These are phyloP conservation scores for Chrysemys picta DNA, from an alignment of 2,113 vertebrate species.

Conservation along the genomic window DNA sequence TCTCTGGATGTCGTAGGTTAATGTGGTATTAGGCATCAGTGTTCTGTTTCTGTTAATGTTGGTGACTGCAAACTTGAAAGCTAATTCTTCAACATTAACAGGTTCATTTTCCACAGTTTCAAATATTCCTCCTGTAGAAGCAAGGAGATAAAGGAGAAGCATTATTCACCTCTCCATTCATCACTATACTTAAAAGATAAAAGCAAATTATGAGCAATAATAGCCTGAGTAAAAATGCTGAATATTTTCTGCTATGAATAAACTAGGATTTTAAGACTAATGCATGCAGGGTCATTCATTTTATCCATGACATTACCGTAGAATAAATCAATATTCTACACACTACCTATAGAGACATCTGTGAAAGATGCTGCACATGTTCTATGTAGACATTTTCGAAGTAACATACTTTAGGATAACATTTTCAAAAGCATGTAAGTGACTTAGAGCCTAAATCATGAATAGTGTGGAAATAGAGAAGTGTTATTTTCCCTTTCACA, in stretches of 20 bases:
- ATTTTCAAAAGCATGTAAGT: neutral
- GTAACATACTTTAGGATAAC: neutral
- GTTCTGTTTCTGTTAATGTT: conserved; percentile 98
- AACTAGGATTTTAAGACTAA: neutral
- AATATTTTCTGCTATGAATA: neutral
- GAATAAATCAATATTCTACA: neutral
- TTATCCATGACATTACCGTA: neutral
- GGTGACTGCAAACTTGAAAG: conserved; percentile 98
- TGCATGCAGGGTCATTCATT: neutral
- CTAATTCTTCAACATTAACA: conserved; percentile 95
- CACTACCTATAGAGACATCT: neutral
- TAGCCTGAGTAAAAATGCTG: neutral
- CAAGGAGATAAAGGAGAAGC: conserved; percentile 64
- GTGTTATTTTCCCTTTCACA: neutral
- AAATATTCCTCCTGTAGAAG: conserved; percentile 94
- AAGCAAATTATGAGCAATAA: neutral
- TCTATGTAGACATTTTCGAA: neutral
- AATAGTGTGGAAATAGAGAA: neutral
- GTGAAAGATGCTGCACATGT: fast-evolving
- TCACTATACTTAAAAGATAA: neutral
- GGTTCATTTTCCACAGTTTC: conserved; percentile 97
- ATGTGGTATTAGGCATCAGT: conserved; percentile 97
- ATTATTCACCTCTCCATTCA: conserved; percentile 40
- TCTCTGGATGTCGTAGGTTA: conserved; percentile 99
- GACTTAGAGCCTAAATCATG: neutral